A percentile compares a stretch with the other conserved stretches of the same genome.
Conservation (phyloP, 2,888 invertebrate species). For the Syrphus vitripennis region DNA sequence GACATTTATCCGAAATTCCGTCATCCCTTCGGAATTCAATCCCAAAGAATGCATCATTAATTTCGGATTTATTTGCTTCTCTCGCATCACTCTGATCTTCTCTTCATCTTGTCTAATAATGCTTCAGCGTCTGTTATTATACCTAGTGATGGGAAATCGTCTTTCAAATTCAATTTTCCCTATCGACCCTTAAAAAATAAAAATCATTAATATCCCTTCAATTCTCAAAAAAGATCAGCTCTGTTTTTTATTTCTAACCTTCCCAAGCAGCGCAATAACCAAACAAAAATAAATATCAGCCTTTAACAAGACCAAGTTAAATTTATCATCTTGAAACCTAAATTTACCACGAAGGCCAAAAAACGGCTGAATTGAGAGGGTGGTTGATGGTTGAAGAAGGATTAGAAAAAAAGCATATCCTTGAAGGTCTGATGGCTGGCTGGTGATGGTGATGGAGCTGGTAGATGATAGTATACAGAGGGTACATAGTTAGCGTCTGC, state of each 20-base stretch:
- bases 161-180: conserved; percentile 48
- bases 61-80: conserved; percentile 58
- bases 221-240: conserved; percentile 40
- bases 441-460: neutral
- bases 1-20: neutral
- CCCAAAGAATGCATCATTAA: conserved; percentile 64
- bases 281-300: neutral
- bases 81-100: neutral
- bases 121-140: neutral
- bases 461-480: too few relatives aligned
- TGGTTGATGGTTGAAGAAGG: conserved; percentile 31
- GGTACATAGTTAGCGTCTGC: neutral
- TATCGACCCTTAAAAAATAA: conserved; percentile 22
- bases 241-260: neutral
- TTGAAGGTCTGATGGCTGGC: conserved; percentile 1
- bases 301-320: conserved; percentile 30
- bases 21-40: conserved; percentile 39
- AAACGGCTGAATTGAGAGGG: conserved; percentile 16
- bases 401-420: conserved; percentile 47
- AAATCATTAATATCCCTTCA: conserved; percentile 58
- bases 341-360: conserved; percentile 13
- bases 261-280: neutral
- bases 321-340: conserved; percentile 23
- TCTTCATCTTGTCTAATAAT: neutral
- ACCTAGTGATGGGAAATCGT: conserved; percentile 61